Evolutionary conservation across 1,140 invertebrate genomes (phyloP), one percentile per base, ranked within the genome.

Genomic region (Telenomus remus): DNA sequence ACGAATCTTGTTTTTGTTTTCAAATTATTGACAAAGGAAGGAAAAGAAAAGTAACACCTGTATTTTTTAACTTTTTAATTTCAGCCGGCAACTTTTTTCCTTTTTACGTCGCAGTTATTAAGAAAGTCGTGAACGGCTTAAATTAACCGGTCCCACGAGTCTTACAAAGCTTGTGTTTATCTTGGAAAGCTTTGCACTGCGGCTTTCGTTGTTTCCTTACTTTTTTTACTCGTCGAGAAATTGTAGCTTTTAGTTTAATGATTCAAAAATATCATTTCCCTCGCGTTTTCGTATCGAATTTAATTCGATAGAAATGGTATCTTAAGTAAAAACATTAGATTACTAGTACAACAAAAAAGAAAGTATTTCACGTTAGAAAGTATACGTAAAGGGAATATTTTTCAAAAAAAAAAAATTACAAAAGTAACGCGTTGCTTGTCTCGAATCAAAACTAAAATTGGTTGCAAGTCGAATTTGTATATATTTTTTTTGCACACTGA

Each of bases 81-180:
- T 54, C 35, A 50, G 12, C 46, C 49, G 10, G 53, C 37, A 49
- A n/a, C 1, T 27, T 27, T 50, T 69, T 68, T 35, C 46, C 65
- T 76, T 64, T 76, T 76, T 55, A 65, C 56, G 55, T 54, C 49
- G 48, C 19, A 65, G 72, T 76, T 76, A 76, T 76, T 76, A 76
- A 70, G 65, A 70, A 76, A 76, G 72, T 76, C 72, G 65, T 76
- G 72, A 76, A 65, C 72, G 60, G 72, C 72, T 76, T 76, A 76
- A 76, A 69, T 59, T 76, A 76, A 76, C 72, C 44, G 65, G 72
- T 70, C 72, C 63, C 72, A 65, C 59, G 65, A 76, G 72, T 65
- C 64, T 76, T 76, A 76, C 72, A 70, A 70, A 76, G 72, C 65
- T 76, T 76, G 59, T 76, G 65, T 76, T 76, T 76, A 76, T 70